Evolutionary conservation across 2,113 vertebrate species (phyloP), one percentile per base, ranked within the genome.

Genomic region (Seriola rivoliana): DNA sequence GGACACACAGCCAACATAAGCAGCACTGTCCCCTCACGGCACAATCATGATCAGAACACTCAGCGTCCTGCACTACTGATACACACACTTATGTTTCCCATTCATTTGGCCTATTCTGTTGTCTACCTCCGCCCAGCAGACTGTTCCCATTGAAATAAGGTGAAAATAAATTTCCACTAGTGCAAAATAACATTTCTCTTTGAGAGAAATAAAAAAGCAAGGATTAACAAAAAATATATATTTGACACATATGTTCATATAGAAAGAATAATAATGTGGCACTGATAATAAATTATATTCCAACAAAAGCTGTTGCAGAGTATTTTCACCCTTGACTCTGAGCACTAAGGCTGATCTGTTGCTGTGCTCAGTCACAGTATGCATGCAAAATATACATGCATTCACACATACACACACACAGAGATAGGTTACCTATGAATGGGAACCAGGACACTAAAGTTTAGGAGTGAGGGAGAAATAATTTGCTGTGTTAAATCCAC

Each of bases 131-230:
- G 1, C 40, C 13, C 21, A 80, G 64, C 72, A 78, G 57, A 80
- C 55, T 70, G 71, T 16, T 89, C 60, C 62, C 8, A 52, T 21
- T 83, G 16, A 87, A 84, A 91, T 80, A 73, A 88, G 65, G 88
- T 86, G 89, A 92, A 92, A 91, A 86, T 75, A 80, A 82, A 84
- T 73, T 88, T 90, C 81, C 90, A 92, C 82, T 82, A 90, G 87
- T 92, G 91, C 91, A 93, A 93, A 93, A 83, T 72, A 91, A 87
- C 17, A 17, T 84, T 81, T 92, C 88, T 91, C 90, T 87, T 83
- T 89, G 73, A 91, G 85, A 92, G 85, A 48, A 91, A 85, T 81
- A 90, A 85, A 12, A 73, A 85, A 84, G 84, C 19, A 86, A 78
- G 77, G n/a, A 76, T 52, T 50, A 85, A 79, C 40, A 80, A 79